A percentile compares a stretch with the other conserved stretches of the same genome.
Evolutionary conservation across 2,797 vertebrate species (phyloP).

Genomic region (Leptatherina wallacei): DNA sequence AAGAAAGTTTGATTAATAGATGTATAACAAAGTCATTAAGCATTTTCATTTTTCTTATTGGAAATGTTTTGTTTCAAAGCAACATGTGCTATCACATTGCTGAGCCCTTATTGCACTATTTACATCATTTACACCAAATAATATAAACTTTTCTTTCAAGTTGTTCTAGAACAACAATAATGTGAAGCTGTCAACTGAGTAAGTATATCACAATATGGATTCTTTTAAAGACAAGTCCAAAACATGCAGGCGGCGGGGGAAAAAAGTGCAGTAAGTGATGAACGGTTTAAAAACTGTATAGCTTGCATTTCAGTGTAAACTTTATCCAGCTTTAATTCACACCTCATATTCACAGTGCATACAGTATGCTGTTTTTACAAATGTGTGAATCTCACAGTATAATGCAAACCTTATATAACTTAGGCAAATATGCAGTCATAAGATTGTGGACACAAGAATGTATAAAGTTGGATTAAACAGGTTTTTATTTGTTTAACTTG

Average conservation of each 20-base stretch:
- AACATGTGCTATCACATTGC: background rate
- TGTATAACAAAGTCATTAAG: no score
- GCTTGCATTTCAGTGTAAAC: conserved; percentile 34
- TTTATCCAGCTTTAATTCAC: conserved; percentile 50
- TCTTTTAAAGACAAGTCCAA: background rate
- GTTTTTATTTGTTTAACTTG: conserved; percentile 14
- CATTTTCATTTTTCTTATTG: background rate
- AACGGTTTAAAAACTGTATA: conserved; percentile 23
- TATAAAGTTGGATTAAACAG: background rate
- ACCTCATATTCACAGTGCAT: conserved; percentile 45
- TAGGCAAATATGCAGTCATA: conserved; percentile 23
- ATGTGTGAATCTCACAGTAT: conserved; percentile 34
- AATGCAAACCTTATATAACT: conserved; percentile 18
- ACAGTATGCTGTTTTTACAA: conserved; percentile 11
- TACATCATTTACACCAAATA: no score
- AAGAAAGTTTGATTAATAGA: no score
- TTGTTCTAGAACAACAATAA: no score
- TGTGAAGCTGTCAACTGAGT: background rate
- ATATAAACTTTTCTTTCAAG: no score
- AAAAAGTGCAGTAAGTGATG: conserved; percentile 8
- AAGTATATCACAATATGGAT: background rate
- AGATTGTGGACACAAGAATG: background rate
- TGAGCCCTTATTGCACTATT: background rate
- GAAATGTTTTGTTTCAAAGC: background rate
- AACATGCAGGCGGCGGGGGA: background rate